Conservation (phyloP, 2,888 invertebrate genomes). For the Orchestes rusci region DNA sequence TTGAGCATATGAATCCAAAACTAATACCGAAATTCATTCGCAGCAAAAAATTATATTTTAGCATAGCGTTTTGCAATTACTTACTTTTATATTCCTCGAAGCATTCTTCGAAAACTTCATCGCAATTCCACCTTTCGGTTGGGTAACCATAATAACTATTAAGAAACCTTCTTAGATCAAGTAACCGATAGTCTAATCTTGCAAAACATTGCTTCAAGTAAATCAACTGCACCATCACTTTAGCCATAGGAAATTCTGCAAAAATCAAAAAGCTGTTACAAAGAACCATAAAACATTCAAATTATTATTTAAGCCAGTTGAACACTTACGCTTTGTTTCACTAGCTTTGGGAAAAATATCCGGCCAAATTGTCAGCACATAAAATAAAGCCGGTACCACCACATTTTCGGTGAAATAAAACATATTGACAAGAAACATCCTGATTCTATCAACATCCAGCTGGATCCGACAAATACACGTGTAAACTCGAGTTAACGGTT, state of each 20-base stretch:
- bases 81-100: conserved; percentile 40
- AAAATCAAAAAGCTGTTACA: too few species aligned
- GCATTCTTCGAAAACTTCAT: conserved; percentile 36
- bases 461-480: conserved; percentile 34
- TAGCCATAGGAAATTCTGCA: conserved; percentile 39
- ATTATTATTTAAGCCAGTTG: not conserved
- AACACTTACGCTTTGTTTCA: not conserved
- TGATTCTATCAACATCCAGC: conserved; percentile 41
- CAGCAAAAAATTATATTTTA: too few species aligned
- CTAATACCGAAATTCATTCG: too few species aligned
- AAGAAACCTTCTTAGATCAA: conserved; percentile 38
- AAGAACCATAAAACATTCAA: not conserved
- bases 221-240: conserved; percentile 41
- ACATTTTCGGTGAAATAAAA: conserved; percentile 42
- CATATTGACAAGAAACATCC: conserved; percentile 44
- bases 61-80: too few species aligned
- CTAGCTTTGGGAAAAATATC: conserved; percentile 42
- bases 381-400: conserved; percentile 40
- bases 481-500: conserved; percentile 31
- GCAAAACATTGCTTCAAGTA: conserved; percentile 30
- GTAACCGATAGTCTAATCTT: conserved; percentile 32
- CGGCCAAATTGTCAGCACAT: conserved; percentile 43
- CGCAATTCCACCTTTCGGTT: conserved; percentile 31
- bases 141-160: conserved; percentile 42
- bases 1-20: too few species aligned